phyloP scores from a whole-genome alignment of 2,888 invertebrate genomes.

The Altica lythri region DNA sequence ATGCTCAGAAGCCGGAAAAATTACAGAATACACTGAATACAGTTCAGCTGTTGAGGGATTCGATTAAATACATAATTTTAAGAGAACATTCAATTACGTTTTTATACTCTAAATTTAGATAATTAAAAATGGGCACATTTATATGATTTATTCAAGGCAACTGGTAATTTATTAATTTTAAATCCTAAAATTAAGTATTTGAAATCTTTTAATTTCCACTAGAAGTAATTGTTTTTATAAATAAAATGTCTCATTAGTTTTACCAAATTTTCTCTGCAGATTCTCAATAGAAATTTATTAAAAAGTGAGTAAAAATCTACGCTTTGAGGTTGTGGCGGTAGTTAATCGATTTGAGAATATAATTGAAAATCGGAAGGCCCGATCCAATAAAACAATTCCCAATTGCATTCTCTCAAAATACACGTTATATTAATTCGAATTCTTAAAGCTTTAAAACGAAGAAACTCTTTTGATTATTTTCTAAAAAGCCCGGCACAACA shows the following conservation, averaged over 20 bases:
- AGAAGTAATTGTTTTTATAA: not conserved
- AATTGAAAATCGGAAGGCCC: constrained; percentile 12
- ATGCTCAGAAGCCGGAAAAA: no score
- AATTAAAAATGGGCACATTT: no score
- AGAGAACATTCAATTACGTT: no score
- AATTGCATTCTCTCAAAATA: constrained; percentile 10
- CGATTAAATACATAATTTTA: no score
- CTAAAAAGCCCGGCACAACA: constrained; percentile 8
- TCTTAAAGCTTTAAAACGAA: constrained; percentile 13
- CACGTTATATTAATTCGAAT: constrained; percentile 16
- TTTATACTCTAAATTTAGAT: no score
- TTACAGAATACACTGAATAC: no score
- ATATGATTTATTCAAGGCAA: no score
- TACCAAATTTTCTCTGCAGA: not conserved
- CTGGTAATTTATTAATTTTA: no score
- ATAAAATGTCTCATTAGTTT: not conserved
- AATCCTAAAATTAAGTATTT: no score
- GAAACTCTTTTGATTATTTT: constrained; percentile 10
- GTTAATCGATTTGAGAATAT: not conserved
- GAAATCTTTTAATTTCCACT: no score
- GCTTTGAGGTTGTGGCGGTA: not conserved
- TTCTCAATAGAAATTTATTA: no score
- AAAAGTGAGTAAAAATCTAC: not conserved
- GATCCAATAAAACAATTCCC: constrained; percentile 9
- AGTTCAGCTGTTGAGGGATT: no score